Evolutionary conservation across 2,113 vertebrate genomes (phyloP).

Genomic region (Notarius lentiginosus): DNA sequence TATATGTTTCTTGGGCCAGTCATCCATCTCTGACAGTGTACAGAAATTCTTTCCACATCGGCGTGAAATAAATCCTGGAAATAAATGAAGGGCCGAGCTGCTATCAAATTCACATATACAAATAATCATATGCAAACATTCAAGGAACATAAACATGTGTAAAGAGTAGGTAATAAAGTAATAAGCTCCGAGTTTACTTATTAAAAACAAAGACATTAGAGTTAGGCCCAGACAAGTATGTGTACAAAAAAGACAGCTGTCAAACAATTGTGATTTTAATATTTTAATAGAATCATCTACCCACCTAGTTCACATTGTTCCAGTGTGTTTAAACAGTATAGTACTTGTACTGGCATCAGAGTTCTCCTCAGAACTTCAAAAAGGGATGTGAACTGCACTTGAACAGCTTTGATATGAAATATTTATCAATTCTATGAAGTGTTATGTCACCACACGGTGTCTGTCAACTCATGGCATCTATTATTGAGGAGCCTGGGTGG

Average conservation of each 20-base stretch:
- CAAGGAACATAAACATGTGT: neutral
- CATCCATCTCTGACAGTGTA: slow-evolving; percentile 64
- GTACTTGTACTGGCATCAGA: slow-evolving; percentile 68
- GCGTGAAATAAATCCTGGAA: slow-evolving; percentile 51
- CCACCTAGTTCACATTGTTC: neutral
- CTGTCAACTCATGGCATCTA: slow-evolving; percentile 71
- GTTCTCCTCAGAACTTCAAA: slow-evolving; percentile 64
- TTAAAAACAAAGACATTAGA: neutral
- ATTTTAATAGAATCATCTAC: neutral
- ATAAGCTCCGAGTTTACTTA: neutral
- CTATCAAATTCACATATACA: slow-evolving; percentile 6
- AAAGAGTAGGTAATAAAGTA: neutral
- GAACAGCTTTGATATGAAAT: slow-evolving; percentile 76
- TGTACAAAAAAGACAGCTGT: neutral
- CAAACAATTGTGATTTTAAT: neutral
- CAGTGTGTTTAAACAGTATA: slow-evolving; percentile 58
- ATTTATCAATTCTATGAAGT: slow-evolving; percentile 74
- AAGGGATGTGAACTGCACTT: slow-evolving; percentile 47
- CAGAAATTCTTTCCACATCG: slow-evolving; percentile 43
- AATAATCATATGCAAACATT: neutral
- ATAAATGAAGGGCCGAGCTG: neutral
- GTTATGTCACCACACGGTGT: slow-evolving; percentile 72
- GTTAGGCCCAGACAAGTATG: neutral
- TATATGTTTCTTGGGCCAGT: slow-evolving; percentile 66
- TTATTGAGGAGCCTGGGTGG: slow-evolving; percentile 69